A percentile compares a stretch with the other conserved stretches of the same genome.
Evolutionary conservation across 2,797 vertebrate species (phyloP).

Genomic region (Mycteria americana): DNA sequence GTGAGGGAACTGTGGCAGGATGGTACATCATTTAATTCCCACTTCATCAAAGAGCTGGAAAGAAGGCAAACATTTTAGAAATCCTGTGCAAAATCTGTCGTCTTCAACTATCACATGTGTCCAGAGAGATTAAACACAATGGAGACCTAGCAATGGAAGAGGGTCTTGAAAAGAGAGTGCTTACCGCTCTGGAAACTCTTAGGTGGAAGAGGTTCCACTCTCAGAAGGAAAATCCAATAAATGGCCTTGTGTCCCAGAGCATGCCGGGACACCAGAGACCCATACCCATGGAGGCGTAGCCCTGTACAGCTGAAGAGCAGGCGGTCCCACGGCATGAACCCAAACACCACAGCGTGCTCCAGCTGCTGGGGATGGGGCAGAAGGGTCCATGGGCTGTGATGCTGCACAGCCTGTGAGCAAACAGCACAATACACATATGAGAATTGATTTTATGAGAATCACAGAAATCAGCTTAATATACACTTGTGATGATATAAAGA

Average conservation of each 20-base stretch:
- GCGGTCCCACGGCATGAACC: accelerated
- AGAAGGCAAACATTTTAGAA: not conserved
- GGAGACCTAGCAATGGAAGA: not conserved
- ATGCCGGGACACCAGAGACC: accelerated
- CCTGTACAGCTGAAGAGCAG: not conserved
- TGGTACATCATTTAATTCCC: not conserved
- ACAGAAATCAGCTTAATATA: not conserved
- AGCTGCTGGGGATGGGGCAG: not conserved
- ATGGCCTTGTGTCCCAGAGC: not conserved
- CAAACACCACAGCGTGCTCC: not conserved
- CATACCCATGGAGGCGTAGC: not conserved
- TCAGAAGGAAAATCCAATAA: not conserved
- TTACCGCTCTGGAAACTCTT: not conserved
- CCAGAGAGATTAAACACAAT: not conserved
- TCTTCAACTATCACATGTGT: not conserved
- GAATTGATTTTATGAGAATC: not conserved
- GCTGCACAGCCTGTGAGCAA: not conserved
- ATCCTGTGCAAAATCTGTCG: not conserved
- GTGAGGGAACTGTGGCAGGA: not conserved
- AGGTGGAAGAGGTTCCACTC: not conserved
- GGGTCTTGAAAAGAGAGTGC: accelerated
- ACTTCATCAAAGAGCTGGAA: not conserved
- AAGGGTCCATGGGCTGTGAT: accelerated
- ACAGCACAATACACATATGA: not conserved
- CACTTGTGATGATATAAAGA: not conserved